Conservation (phyloP, 2,797 vertebrate genomes). For the Anolis apletophallus region DNA sequence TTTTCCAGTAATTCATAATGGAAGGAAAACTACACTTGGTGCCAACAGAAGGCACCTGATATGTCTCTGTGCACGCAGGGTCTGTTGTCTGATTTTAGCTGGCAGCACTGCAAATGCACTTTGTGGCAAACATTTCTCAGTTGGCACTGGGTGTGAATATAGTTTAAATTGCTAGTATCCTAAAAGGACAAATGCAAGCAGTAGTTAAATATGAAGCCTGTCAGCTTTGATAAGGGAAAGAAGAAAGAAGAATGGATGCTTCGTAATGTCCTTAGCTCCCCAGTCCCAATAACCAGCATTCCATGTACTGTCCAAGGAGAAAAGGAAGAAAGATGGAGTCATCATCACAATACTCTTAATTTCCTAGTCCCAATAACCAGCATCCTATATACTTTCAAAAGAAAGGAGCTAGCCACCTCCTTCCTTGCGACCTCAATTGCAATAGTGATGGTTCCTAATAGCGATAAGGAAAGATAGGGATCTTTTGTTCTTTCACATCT, state of each 20-base stretch:
- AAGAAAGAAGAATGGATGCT: background rate
- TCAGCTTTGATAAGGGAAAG: background rate
- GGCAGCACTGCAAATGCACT: conserved; percentile 31
- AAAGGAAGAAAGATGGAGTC: too few relatives aligned
- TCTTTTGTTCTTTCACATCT: background rate
- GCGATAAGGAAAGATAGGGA: background rate
- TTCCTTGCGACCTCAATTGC: background rate
- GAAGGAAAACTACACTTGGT: background rate
- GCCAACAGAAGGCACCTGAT: background rate
- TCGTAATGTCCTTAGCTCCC: background rate
- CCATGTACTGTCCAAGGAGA: background rate
- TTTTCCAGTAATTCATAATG: background rate
- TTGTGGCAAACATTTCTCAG: conserved; percentile 52
- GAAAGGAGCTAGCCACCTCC: background rate
- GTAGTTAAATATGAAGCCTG: background rate
- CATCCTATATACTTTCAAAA: background rate
- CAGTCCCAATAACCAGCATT: background rate
- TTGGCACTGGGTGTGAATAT: background rate
- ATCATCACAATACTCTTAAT: too few relatives aligned
- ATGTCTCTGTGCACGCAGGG: background rate
- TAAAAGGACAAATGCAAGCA: background rate
- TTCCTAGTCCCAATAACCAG: background rate
- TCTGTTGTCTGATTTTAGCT: background rate
- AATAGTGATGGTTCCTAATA: background rate
- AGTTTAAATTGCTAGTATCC: background rate